These are phyloP conservation scores for Xylocopa sonorina DNA, from an alignment of 1,140 invertebrate genomes.

Conservation along the genomic window DNA sequence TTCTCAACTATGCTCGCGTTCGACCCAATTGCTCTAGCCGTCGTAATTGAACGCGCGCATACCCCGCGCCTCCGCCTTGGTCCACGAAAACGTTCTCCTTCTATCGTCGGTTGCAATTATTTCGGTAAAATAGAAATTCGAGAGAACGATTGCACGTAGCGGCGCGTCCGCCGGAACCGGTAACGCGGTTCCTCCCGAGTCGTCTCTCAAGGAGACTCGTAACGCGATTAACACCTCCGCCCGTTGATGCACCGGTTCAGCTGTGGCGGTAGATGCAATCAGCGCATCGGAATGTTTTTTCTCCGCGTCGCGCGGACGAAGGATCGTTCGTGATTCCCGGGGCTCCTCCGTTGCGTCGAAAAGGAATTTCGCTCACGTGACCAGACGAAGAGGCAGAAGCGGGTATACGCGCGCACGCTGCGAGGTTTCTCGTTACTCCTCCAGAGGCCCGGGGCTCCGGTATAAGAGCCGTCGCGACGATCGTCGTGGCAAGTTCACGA, in stretches of 20 bases:
- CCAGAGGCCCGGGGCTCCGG: slow-evolving; percentile 34
- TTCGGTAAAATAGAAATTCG: too few species aligned
- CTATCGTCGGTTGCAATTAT: too few species aligned
- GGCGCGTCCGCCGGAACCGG: neutral
- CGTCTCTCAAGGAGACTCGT: slow-evolving; percentile 25
- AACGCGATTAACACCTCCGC: slow-evolving; percentile 40
- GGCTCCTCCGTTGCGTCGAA: slow-evolving; percentile 29
- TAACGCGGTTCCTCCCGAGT: neutral
- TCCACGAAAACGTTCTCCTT: too few species aligned
- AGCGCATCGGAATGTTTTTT: slow-evolving; percentile 64
- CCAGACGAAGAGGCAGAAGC: slow-evolving; percentile 12
- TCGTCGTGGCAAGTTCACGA: slow-evolving; percentile 75
- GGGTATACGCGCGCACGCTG: slow-evolving; percentile 5
- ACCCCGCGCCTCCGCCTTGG: too few species aligned
- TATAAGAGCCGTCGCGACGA: slow-evolving; percentile 66
- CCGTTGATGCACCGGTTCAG: slow-evolving; percentile 29
- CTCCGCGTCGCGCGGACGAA: neutral
- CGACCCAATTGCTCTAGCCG: neutral
- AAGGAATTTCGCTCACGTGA: slow-evolving; percentile 65
- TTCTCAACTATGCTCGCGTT: slow-evolving; percentile 3
- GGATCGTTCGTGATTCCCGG: slow-evolving; percentile 30
- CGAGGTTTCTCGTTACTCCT: slow-evolving; percentile 42
- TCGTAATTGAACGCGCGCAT: slow-evolving; percentile 15
- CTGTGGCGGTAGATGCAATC: slow-evolving; percentile 54
- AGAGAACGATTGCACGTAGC: neutral